Percentiles rank a stretch among this genome's conserved stretches.
Conservation (phyloP, 2,888 invertebrate species). For the Notodromas monacha region DNA sequence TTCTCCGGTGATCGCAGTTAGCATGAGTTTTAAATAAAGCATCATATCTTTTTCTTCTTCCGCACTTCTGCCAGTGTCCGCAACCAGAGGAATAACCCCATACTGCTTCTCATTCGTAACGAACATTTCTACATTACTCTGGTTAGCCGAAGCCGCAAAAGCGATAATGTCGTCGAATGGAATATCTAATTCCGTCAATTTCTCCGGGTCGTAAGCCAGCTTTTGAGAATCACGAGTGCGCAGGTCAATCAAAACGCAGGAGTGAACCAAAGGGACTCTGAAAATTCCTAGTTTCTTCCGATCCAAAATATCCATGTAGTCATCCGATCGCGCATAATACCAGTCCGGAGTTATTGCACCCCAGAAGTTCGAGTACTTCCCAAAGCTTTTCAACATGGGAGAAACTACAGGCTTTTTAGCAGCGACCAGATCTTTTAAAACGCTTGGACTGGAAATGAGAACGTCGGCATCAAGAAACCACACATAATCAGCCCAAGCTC, state of each 20-base stretch:
- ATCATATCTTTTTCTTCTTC: no score
- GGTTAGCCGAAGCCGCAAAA: constrained; percentile 49
- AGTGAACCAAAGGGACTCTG: constrained; percentile 63
- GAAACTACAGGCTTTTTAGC: constrained; percentile 28
- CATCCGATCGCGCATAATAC: constrained; percentile 21
- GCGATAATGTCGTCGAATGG: constrained; percentile 69
- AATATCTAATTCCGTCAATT: constrained; percentile 28
- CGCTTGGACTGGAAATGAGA: constrained; percentile 31
- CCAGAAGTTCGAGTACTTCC: constrained; percentile 41
- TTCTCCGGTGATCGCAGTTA: no score
- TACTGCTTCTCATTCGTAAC: constrained; percentile 47
- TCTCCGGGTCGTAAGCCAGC: constrained; percentile 36
- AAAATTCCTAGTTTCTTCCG: constrained; percentile 28
- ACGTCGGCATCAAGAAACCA: constrained; percentile 52
- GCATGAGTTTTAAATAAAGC: no score
- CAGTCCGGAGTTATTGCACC: constrained; percentile 57
- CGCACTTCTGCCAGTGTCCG: not conserved
- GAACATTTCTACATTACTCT: constrained; percentile 28
- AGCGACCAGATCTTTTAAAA: constrained; percentile 26
- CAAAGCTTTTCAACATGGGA: constrained; percentile 55
- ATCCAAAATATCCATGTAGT: constrained; percentile 16
- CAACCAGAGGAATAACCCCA: constrained; percentile 39
- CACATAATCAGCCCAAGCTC: not conserved
- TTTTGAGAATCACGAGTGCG: constrained; percentile 22
- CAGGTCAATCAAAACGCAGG: constrained; percentile 46